Percentiles rank a stretch among this genome's conserved stretches.
These are phyloP conservation scores for Nothura maculosa DNA, from an alignment of 2,797 vertebrate genomes.

Conservation along the genomic window DNA sequence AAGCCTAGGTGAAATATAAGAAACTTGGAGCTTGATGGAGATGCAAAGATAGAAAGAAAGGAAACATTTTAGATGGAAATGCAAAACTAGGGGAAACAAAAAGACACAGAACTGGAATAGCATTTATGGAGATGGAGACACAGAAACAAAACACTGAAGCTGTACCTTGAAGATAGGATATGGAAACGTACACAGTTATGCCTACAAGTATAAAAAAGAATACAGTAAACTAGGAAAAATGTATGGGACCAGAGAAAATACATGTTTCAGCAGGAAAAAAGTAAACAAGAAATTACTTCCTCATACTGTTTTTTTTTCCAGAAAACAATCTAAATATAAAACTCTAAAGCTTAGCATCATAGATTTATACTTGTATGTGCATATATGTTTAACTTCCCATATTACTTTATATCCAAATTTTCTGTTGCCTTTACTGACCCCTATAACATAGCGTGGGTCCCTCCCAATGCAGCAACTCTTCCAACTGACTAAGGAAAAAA, in stretches of 20 bases:
- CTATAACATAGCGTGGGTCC: not conserved
- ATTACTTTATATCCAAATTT: not conserved
- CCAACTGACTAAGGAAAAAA: not conserved
- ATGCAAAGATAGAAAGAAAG: not conserved
- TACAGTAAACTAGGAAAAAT: not conserved
- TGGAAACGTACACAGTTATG: not conserved
- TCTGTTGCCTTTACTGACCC: not conserved
- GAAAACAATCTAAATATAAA: not conserved
- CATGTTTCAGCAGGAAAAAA: not conserved
- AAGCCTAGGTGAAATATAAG: not conserved
- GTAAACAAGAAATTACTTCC: not conserved
- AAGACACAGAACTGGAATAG: not conserved
- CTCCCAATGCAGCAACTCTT: not conserved
- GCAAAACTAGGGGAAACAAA: not conserved
- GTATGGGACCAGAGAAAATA: rapidly evolving
- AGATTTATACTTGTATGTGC: not conserved
- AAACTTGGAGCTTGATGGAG: not conserved
- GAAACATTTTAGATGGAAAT: not conserved
- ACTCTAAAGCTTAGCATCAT: not conserved
- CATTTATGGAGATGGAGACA: not conserved
- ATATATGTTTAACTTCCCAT: not conserved
- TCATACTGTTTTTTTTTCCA: not conserved
- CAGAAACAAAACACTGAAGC: not conserved
- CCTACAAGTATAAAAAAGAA: not conserved
- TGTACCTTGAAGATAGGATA: not conserved